These are phyloP conservation scores for Suillia variegata DNA, from an alignment of 2,888 invertebrate genomes.

Conservation along the genomic window DNA sequence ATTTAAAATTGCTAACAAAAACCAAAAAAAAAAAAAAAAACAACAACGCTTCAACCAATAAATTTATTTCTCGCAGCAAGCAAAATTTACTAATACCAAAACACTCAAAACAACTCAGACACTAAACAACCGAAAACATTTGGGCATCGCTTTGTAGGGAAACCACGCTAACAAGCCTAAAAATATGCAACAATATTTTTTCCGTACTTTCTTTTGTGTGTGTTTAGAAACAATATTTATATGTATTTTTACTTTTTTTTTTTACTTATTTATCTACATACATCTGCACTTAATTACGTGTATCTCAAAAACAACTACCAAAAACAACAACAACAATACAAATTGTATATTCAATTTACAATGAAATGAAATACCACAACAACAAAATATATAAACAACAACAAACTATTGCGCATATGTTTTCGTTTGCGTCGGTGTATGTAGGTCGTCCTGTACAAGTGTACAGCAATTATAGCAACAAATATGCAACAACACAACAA, in stretches of 20 bases:
- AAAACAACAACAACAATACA: too few relatives aligned
- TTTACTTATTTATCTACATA: too few relatives aligned
- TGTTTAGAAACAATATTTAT: too few relatives aligned
- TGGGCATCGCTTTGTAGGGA: background rate
- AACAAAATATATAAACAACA: conserved; percentile 8
- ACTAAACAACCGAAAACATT: background rate
- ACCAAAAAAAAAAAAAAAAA: conserved; percentile 17
- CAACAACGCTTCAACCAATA: background rate
- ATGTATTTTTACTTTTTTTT: too few relatives aligned
- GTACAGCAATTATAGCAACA: conserved; percentile 39
- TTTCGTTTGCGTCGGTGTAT: too few relatives aligned
- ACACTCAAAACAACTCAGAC: background rate
- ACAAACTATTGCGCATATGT: too few relatives aligned
- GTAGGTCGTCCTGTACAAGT: conserved; percentile 46
- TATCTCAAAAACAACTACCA: too few relatives aligned
- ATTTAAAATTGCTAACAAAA: conserved; percentile 13
- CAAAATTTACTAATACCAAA: conserved; percentile 4
- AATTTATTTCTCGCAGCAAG: background rate
- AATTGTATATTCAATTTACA: too few relatives aligned
- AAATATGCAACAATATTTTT: background rate
- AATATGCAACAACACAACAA: conserved; percentile 43
- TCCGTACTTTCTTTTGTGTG: too few relatives aligned
- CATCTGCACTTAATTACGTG: too few relatives aligned
- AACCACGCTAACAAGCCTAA: background rate
- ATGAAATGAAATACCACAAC: background rate